Percentiles rank a stretch among this genome's conserved stretches.
phyloP scores from a whole-genome alignment of 2,888 invertebrate species.

The Diaperis boleti region DNA sequence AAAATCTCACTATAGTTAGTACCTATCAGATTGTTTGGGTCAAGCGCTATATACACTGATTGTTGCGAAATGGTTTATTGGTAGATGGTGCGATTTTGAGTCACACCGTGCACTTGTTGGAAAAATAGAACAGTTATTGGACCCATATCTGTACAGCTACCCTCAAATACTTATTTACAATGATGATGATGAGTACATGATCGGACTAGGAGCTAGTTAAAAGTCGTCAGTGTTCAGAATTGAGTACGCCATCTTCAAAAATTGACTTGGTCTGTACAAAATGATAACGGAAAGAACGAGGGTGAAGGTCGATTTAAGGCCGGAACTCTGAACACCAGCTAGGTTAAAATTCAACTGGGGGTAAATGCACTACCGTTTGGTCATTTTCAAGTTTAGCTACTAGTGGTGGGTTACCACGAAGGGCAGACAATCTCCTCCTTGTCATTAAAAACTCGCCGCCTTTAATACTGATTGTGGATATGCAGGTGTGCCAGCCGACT shows the following conservation, averaged over 20 bases:
- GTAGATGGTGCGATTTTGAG: slow-evolving; percentile 36
- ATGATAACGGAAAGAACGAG: slow-evolving; percentile 16
- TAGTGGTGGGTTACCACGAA: slow-evolving; percentile 41
- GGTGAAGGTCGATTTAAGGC: slow-evolving; percentile 34
- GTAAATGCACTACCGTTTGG: slow-evolving; percentile 43
- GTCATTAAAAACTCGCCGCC: no score
- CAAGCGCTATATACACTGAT: slow-evolving; percentile 20
- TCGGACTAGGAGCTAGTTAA: slow-evolving; percentile 8
- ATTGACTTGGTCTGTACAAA: slow-evolving; percentile 28
- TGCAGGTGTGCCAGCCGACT: slow-evolving; percentile 2
- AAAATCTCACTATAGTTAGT: slow-evolving; percentile 35
- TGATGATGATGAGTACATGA: slow-evolving; percentile 22
- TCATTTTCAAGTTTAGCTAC: slow-evolving; percentile 46
- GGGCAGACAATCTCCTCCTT: no score
- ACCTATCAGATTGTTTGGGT: slow-evolving; percentile 36
- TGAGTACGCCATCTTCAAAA: slow-evolving; percentile 36
- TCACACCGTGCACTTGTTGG: slow-evolving; percentile 46
- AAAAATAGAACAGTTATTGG: slow-evolving; percentile 56
- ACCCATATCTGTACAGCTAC: slow-evolving; percentile 53
- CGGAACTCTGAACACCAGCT: slow-evolving; percentile 35
- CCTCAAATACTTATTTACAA: slow-evolving; percentile 32
- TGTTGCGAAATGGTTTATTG: slow-evolving; percentile 27
- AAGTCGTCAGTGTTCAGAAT: slow-evolving; percentile 38
- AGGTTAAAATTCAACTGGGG: slow-evolving; percentile 14
- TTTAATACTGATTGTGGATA: slow-evolving; percentile 29